Evolutionary conservation across 2,888 invertebrate species (phyloP).

Genomic region (Ormyrus labotus): DNA sequence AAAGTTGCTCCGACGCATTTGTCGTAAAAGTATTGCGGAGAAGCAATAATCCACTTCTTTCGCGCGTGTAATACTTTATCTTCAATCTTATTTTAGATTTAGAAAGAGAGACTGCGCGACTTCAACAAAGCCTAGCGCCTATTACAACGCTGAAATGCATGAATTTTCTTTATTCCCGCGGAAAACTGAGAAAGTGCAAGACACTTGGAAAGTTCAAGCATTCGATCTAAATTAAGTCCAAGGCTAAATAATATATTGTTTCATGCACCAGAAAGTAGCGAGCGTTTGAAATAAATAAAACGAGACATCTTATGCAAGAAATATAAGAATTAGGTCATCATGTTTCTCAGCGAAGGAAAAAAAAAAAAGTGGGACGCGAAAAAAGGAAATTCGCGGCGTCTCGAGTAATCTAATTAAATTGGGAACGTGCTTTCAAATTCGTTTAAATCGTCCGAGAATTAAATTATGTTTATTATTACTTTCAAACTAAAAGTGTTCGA

Average conservation of each 20-base stretch:
- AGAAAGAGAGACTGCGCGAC: slow-evolving; percentile 9
- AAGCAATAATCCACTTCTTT: background rate
- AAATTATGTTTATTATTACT: slow-evolving; percentile 23
- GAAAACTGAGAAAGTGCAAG: slow-evolving; percentile 35
- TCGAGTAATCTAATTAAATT: slow-evolving; percentile 31
- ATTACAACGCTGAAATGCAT: slow-evolving; percentile 14
- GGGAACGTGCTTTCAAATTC: slow-evolving; percentile 8
- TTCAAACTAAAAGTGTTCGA: background rate
- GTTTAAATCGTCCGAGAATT: slow-evolving; percentile 21
- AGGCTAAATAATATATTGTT: slow-evolving; percentile 55
- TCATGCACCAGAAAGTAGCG: slow-evolving; percentile 43
- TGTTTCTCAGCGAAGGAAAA: slow-evolving; percentile 18
- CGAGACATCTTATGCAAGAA: slow-evolving; percentile 54
- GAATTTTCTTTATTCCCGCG: slow-evolving; percentile 15
- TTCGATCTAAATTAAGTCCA: slow-evolving; percentile 57
- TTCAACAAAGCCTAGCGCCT: slow-evolving; percentile 15
- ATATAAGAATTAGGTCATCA: slow-evolving; percentile 52
- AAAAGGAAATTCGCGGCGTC: slow-evolving; percentile 11
- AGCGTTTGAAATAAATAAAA: slow-evolving; percentile 54
- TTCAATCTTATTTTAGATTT: slow-evolving; percentile 31
- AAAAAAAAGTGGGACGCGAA: slow-evolving; percentile 38
- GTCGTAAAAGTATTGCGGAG: background rate
- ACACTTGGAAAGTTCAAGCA: slow-evolving; percentile 43
- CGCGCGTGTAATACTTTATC: background rate
- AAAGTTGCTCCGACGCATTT: no score